Conservation (phyloP, 1,140 invertebrate genomes). For the Drusus annulatus region DNA sequence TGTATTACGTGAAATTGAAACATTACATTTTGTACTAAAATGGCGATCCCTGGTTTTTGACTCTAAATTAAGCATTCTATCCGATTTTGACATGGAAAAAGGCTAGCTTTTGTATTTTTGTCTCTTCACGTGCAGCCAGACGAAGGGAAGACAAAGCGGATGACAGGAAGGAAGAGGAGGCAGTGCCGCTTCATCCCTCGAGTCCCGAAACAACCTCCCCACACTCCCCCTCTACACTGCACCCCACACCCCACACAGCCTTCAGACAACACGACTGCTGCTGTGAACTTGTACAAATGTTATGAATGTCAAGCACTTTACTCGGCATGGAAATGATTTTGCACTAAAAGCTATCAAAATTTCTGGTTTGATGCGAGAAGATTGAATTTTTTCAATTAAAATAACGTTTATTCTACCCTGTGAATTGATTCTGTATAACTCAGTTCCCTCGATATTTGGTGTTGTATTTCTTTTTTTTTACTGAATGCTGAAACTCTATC, state of each 20-base stretch:
- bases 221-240: too few species aligned
- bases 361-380: not conserved
- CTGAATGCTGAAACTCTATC: too few species aligned
- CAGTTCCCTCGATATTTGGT: too few species aligned
- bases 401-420: not conserved
- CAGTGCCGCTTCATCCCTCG: too few species aligned
- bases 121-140: slow-evolving; percentile 31
- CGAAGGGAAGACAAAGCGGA: slow-evolving; percentile 17
- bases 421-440: too few species aligned
- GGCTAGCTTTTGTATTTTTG: slow-evolving; percentile 19
- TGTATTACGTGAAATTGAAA: too few species aligned
- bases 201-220: too few species aligned
- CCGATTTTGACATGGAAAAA: slow-evolving; percentile 11
- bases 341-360: not conserved
- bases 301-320: slow-evolving; percentile 17
- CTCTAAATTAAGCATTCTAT: slow-evolving; percentile 17
- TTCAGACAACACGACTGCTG: not conserved
- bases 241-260: not conserved
- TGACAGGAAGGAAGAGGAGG: slow-evolving; percentile 13
- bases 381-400: not conserved
- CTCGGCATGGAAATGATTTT: not conserved
- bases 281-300: slow-evolving; percentile 17
- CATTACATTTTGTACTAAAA: too few species aligned
- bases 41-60: not conserved
- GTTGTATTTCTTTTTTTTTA: too few species aligned